Evolutionary conservation across 2,888 invertebrate genomes (phyloP).

Genomic region (Sthenelais limicola): DNA sequence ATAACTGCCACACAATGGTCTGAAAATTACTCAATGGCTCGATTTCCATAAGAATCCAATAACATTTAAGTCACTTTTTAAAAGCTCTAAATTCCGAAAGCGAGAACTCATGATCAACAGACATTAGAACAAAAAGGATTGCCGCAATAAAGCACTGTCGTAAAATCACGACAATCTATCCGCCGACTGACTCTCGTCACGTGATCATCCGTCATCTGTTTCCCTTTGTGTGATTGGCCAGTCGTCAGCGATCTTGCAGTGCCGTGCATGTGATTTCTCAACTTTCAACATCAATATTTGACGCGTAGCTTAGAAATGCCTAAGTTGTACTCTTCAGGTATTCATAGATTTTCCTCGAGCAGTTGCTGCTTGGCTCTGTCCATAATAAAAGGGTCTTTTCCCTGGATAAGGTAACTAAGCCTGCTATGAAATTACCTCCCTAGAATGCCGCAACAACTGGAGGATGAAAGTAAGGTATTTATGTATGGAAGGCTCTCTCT

Average conservation of each 20-base stretch:
- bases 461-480: no score
- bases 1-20: no score
- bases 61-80: no score
- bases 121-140: no score
- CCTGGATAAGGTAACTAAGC: constrained; percentile 27
- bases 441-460: no score
- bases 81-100: no score
- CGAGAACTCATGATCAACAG: no score
- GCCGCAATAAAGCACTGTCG: no score
- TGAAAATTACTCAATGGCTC: no score
- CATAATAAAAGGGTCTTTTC: constrained; percentile 22
- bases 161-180: no score
- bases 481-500: no score
- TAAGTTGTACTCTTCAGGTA: constrained; percentile 30
- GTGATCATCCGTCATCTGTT: neutral
- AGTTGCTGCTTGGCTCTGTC: constrained; percentile 5
- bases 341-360: constrained; percentile 30
- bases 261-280: neutral
- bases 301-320: neutral
- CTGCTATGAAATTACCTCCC: constrained; percentile 12
- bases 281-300: constrained; percentile 35
- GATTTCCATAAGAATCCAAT: no score
- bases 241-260: neutral
- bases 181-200: neutral
- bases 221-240: constrained; percentile 1